Percentiles rank a stretch among this genome's conserved stretches.
These are phyloP conservation scores for Synergus japonicus DNA, from an alignment of 2,888 invertebrate genomes.

Conservation along the genomic window DNA sequence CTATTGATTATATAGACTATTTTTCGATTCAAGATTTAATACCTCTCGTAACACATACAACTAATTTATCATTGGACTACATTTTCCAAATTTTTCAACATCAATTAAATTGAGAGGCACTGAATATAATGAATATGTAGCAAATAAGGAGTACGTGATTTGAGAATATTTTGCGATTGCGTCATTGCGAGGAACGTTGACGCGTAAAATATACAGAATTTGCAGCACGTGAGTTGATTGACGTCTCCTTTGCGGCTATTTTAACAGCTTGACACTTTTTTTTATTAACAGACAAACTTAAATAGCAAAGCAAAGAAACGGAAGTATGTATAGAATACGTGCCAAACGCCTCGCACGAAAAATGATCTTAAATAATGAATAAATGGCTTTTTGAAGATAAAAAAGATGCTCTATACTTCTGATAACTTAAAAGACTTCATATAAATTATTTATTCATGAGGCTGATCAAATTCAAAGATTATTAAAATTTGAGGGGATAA, in stretches of 20 bases:
- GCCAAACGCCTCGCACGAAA: neutral
- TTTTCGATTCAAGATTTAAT: neutral
- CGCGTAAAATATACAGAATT: neutral
- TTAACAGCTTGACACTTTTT: neutral
- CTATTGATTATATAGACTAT: neutral
- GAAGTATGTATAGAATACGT: neutral
- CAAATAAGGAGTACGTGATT: neutral
- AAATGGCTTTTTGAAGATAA: neutral
- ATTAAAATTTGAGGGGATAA: no score
- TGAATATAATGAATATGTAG: neutral
- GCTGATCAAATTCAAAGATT: no score
- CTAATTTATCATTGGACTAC: neutral
- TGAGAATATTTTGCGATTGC: neutral
- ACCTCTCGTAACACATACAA: neutral
- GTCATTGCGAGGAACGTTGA: neutral
- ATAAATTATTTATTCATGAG: no score
- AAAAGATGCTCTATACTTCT: no score
- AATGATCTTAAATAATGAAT: neutral
- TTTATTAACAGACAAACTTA: neutral
- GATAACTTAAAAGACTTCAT: no score
- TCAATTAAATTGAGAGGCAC: neutral
- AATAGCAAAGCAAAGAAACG: neutral
- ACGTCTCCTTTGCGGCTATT: conserved; percentile 6
- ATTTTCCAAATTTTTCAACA: neutral
- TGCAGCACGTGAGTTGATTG: neutral